Evolutionary conservation across 1,140 invertebrate genomes (phyloP).

Genomic region (Battus philenor): DNA sequence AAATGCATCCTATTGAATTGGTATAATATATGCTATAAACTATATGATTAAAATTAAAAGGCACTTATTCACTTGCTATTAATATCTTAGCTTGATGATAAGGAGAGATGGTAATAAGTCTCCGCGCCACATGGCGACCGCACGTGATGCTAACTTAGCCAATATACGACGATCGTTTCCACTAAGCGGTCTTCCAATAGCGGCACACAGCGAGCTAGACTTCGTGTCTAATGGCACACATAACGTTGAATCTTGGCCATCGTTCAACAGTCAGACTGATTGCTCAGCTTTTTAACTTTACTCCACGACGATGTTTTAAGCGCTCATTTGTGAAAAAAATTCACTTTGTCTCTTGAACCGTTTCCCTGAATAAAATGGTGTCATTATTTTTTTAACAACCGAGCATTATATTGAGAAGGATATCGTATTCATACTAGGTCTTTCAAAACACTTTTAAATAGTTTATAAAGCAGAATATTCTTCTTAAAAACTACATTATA

Average conservation of each 20-base stretch:
- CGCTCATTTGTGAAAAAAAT: not conserved
- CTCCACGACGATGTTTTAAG: not conserved
- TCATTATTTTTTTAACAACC: too few species aligned
- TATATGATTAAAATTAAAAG: not conserved
- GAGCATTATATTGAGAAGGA: too few species aligned
- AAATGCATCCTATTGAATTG: too few species aligned
- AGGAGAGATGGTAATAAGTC: conserved; percentile 23
- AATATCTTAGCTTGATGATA: conserved; percentile 14
- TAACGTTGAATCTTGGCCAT: conserved; percentile 17
- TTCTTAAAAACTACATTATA: too few species aligned
- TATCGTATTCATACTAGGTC: too few species aligned
- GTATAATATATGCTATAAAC: too few species aligned
- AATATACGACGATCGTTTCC: conserved; percentile 27
- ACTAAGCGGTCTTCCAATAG: conserved; percentile 29
- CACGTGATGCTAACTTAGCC: conserved; percentile 23
- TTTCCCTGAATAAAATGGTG: too few species aligned
- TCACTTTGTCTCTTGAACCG: too few species aligned
- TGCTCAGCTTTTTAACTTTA: conserved; percentile 15
- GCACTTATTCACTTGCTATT: conserved; percentile 4
- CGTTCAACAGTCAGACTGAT: conserved; percentile 11
- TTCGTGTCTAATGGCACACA: conserved; percentile 18
- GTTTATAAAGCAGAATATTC: too few species aligned
- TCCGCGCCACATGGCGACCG: conserved; percentile 21
- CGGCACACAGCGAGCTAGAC: conserved; percentile 19
- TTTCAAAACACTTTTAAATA: too few species aligned